Evolutionary conservation across 1,140 invertebrate genomes (phyloP).

Genomic region (Drosophila funebris): DNA sequence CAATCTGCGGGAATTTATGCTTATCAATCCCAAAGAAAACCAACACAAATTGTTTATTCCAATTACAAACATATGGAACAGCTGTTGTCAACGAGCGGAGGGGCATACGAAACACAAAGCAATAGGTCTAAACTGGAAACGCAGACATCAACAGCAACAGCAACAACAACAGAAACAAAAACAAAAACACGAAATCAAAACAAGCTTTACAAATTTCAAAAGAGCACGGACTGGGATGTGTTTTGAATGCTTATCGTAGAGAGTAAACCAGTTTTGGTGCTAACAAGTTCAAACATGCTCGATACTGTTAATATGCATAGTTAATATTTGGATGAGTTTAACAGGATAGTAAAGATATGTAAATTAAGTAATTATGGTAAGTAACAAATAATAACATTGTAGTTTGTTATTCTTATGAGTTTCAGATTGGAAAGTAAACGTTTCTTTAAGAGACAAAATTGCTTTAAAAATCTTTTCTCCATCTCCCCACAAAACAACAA

Average conservation of each 20-base stretch:
- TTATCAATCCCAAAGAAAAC: constrained; percentile 50
- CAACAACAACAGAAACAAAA: too few species aligned
- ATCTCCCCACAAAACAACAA: neutral
- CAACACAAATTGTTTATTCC: constrained; percentile 7
- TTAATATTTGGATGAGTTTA: neutral
- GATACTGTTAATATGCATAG: too few species aligned
- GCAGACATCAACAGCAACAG: constrained; percentile 50
- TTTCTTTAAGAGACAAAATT: neutral
- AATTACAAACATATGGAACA: constrained; percentile 41
- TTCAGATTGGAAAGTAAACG: neutral
- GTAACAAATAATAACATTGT: too few species aligned
- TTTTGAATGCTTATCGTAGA: constrained; percentile 50
- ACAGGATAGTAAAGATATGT: neutral
- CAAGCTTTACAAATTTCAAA: neutral
- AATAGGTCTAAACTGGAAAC: constrained; percentile 23
- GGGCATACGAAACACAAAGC: neutral
- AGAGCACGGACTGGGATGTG: constrained; percentile 22
- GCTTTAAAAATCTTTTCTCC: neutral
- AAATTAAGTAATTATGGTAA: constrained; percentile 4
- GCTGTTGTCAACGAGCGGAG: constrained; percentile 42
- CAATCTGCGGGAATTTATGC: constrained; percentile 55
- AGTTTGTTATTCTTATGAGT: too few species aligned
- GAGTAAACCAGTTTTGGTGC: constrained; percentile 11
- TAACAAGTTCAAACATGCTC: constrained; percentile 11
- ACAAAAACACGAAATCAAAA: constrained; percentile 35